Evolutionary conservation across 1,140 invertebrate species (phyloP).

Genomic region (Drosophila pseudoobscura): DNA sequence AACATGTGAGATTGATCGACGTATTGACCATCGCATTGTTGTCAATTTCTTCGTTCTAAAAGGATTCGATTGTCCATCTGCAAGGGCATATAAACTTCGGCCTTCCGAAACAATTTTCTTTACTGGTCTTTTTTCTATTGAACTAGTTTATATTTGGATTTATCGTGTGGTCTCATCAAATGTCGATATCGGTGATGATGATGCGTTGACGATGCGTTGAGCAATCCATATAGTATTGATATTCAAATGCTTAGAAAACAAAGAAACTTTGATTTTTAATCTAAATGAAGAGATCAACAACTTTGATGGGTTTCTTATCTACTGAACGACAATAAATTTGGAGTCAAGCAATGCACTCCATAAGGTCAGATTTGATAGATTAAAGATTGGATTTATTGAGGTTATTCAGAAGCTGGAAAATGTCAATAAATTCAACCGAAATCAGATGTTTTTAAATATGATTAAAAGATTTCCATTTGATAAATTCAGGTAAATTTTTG

Average conservation of each 20-base stretch:
- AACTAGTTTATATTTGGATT: slow-evolving; percentile 14
- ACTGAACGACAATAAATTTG: slow-evolving; percentile 1
- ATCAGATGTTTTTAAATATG: background rate
- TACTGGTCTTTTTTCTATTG: background rate
- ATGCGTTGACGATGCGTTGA: slow-evolving; percentile 3
- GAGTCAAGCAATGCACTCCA: slow-evolving; percentile 2
- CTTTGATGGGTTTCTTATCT: slow-evolving; percentile 31
- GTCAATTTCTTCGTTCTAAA: too few species aligned
- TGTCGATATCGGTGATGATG: background rate
- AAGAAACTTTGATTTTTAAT: slow-evolving; percentile 40
- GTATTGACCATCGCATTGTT: too few species aligned
- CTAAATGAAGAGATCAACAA: slow-evolving; percentile 22
- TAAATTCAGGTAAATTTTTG: too few species aligned
- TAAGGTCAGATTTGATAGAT: slow-evolving; percentile 32
- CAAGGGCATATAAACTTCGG: too few species aligned
- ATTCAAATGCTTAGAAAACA: slow-evolving; percentile 33
- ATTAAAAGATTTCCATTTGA: too few species aligned
- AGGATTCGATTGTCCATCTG: too few species aligned
- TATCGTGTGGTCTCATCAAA: background rate
- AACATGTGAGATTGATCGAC: too few species aligned
- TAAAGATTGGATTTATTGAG: slow-evolving; percentile 12
- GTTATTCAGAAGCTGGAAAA: slow-evolving; percentile 3
- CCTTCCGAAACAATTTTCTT: too few species aligned
- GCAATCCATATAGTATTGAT: slow-evolving; percentile 19
- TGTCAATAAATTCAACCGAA: background rate